Conservation (phyloP, 1,140 invertebrate genomes). For the Drosophila hydei region DNA sequence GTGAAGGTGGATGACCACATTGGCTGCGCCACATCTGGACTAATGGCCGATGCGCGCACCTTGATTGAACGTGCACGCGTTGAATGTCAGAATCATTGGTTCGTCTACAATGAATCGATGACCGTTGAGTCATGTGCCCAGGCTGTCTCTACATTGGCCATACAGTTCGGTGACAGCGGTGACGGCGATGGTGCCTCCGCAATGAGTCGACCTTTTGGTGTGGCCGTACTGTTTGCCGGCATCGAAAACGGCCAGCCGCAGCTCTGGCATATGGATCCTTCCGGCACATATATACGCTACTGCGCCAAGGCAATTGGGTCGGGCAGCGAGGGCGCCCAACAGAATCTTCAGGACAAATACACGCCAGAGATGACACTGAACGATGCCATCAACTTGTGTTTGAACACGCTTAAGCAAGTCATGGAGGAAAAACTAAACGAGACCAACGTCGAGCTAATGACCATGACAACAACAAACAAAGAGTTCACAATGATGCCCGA, state of each 20-base stretch:
- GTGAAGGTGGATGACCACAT: slow-evolving; percentile 98
- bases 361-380: slow-evolving; percentile 95
- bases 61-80: slow-evolving; percentile 97
- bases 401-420: slow-evolving; percentile 99
- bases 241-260: slow-evolving; percentile 94
- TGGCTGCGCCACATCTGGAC: slow-evolving; percentile 98
- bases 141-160: slow-evolving; percentile 98
- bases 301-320: slow-evolving; percentile 99
- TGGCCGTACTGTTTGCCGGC: slow-evolving; percentile 96
- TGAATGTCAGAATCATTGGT: slow-evolving; percentile 99
- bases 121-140: slow-evolving; percentile 98
- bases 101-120: slow-evolving; percentile 98
- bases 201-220: slow-evolving; percentile 99
- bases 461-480: slow-evolving; percentile 91
- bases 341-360: slow-evolving; percentile 93
- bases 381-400: slow-evolving; percentile 95
- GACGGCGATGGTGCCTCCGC: slow-evolving; percentile 96
- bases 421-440: slow-evolving; percentile 99
- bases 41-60: slow-evolving; percentile 98
- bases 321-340: slow-evolving; percentile 99
- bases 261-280: slow-evolving; percentile 99
- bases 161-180: slow-evolving; percentile 98
- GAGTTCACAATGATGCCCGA: slow-evolving; percentile 96
- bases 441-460: slow-evolving; percentile 99
- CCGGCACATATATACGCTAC: slow-evolving; percentile 98